Evolutionary conservation across 2,113 vertebrate species (phyloP).

Genomic region (Acrocephalus kingi): DNA sequence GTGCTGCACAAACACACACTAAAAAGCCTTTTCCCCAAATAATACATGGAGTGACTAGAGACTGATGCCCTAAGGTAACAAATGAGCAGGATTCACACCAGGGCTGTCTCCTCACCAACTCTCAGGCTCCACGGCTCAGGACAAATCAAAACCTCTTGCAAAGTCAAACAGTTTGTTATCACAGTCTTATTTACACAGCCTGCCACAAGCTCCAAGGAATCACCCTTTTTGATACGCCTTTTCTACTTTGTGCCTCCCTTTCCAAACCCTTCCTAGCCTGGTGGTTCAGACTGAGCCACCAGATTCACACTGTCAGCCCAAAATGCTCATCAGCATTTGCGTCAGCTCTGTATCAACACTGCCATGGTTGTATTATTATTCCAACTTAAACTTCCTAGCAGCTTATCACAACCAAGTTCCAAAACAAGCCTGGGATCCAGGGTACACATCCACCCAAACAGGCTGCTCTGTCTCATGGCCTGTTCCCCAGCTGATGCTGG

Average conservation of each 20-base stretch:
- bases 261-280: neutral
- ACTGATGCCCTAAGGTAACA: neutral
- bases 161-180: neutral
- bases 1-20: neutral
- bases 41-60: neutral
- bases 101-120: neutral
- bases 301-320: neutral
- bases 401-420: neutral
- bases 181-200: neutral
- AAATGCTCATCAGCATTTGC: neutral
- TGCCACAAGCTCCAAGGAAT: neutral
- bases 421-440: neutral
- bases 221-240: neutral
- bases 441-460: neutral
- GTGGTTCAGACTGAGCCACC: neutral
- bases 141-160: neutral
- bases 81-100: neutral
- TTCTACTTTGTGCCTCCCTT: neutral
- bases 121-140: rapidly evolving
- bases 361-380: neutral
- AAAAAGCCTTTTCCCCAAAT: neutral
- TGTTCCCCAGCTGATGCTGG: neutral
- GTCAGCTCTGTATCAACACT: neutral
- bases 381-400: neutral
- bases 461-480: neutral